These are phyloP conservation scores for Gallinago nigripennis DNA, from an alignment of 2,797 vertebrate genomes.

Conservation along the genomic window DNA sequence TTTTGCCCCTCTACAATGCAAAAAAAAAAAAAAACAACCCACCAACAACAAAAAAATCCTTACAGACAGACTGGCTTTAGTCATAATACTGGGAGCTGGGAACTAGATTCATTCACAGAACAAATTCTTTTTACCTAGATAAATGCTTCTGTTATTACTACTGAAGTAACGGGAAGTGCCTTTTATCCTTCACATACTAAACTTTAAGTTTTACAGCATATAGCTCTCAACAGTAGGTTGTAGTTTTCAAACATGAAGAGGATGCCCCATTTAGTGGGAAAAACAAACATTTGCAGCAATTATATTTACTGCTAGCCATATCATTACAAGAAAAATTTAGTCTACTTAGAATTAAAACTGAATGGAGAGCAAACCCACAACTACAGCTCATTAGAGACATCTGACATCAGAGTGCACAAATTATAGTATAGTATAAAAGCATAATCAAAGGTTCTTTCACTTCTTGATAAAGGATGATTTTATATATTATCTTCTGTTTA, in stretches of 20 bases:
- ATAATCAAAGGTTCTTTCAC: slow-evolving; percentile 14
- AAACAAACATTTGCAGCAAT: not conserved
- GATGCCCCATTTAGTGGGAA: not conserved
- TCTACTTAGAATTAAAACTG: not conserved
- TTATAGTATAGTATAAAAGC: not conserved
- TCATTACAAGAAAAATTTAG: not conserved
- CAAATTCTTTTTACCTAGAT: not conserved
- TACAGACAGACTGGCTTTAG: not conserved
- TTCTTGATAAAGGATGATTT: not conserved
- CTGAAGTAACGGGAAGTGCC: not conserved
- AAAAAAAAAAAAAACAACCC: not conserved
- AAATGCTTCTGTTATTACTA: not conserved
- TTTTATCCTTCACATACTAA: not conserved
- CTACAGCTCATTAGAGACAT: slow-evolving; percentile 21
- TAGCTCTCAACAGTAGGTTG: not conserved
- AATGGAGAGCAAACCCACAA: slow-evolving; percentile 10
- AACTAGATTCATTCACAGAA: not conserved
- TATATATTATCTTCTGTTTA: not conserved
- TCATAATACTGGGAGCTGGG: not conserved
- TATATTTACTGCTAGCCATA: not conserved
- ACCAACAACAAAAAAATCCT: not conserved
- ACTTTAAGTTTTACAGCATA: not conserved
- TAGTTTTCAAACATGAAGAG: not conserved
- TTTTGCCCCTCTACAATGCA: not conserved
- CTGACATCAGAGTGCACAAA: not conserved